Evolutionary conservation across 2,113 vertebrate species (phyloP), one percentile per base, ranked within the genome.

Genomic region (Octodon degus): DNA sequence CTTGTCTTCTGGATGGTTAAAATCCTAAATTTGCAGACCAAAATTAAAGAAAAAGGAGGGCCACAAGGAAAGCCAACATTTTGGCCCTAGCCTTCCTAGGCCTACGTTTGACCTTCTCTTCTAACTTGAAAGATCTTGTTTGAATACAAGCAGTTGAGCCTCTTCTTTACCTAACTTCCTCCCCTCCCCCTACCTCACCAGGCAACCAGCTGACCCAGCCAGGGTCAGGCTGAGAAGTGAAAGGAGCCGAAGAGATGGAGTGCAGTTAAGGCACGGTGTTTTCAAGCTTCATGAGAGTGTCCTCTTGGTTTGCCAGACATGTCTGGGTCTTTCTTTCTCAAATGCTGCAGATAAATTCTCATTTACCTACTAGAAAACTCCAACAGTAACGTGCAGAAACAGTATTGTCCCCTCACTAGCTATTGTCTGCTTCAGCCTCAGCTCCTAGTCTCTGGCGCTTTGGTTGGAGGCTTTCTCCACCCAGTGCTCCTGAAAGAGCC

Each of bases 61-160:
- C n/a, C n/a, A n/a, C n/a, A n/a, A n/a, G n/a, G n/a, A n/a, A n/a
- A n/a, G n/a, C n/a, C n/a, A n/a, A n/a, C n/a, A n/a, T n/a, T n/a
- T n/a, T n/a, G n/a, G n/a, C n/a, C n/a, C n/a, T n/a, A n/a, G n/a
- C n/a, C n/a, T n/a, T n/a, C n/a, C n/a, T n/a, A n/a, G n/a, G n/a
- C n/a, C n/a, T n/a, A n/a, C n/a, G n/a, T n/a, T n/a, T n/a, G n/a
- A 43, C 43, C 34, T 4, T 37, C 47, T 34, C 7, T 32, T 16
- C 47, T 22, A 24, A 3, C 4, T 80, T 67, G 7, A 84, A 50
- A 90, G 53, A 34, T 62, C 47, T 37, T 80, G 1, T 24, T 50
- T n/a, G 30, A 83, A 20, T 5, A 47, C 17, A 77, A 24, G 6
- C 11, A n/a, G 1, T 0, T 17, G 24, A 79, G 0, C 4, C 11